phyloP scores from a whole-genome alignment of 1,140 invertebrate genomes.

The Bicyclus anynana region DNA sequence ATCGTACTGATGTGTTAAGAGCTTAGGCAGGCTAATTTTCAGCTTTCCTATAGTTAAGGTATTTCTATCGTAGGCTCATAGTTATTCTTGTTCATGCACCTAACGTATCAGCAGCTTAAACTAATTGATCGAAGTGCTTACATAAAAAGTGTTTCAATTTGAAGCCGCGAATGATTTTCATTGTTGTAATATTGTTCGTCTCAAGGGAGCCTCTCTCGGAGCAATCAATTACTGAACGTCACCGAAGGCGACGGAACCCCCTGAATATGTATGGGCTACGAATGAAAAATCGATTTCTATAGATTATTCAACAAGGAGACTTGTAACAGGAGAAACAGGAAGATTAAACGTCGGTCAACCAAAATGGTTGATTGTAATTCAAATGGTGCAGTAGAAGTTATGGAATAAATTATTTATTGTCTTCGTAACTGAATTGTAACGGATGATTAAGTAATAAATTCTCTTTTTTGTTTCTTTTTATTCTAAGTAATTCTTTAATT shows the following conservation, averaged over 20 bases:
- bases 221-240: constrained; percentile 28
- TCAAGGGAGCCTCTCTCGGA: constrained; percentile 2
- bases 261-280: constrained; percentile 33
- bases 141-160: neutral
- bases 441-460: neutral
- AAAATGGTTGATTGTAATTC: neutral
- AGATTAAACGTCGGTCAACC: neutral
- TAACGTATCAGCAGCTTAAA: neutral
- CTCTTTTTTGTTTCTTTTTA: too few species aligned
- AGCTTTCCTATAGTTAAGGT: too few species aligned
- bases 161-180: neutral
- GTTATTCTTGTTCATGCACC: too few species aligned
- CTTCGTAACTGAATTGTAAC: neutral
- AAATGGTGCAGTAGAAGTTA: neutral
- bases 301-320: constrained; percentile 23
- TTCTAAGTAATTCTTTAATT: too few species aligned
- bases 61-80: too few species aligned
- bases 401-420: neutral
- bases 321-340: neutral
- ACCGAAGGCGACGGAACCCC: constrained; percentile 19
- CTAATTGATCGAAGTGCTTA: neutral
- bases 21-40: too few species aligned
- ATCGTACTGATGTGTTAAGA: too few species aligned
- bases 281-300: constrained; percentile 33
- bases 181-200: constrained; percentile 5